Conservation (phyloP, 2,888 invertebrate genomes). For the Chironomus tentans region DNA sequence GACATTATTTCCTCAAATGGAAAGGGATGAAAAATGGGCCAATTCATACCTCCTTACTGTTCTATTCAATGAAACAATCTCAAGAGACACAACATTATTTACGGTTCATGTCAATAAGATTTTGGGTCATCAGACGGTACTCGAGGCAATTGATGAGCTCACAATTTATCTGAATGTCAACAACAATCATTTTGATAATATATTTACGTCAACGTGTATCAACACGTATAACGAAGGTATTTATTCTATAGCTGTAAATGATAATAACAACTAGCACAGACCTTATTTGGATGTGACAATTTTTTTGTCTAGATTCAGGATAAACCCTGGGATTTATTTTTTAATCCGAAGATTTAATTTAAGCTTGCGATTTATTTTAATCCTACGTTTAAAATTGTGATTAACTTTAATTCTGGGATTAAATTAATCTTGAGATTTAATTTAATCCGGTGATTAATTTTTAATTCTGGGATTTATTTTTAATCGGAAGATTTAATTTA, state of each 20-base stretch:
- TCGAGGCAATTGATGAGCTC: conserved; percentile 37
- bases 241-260: no score
- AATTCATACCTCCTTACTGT: conserved; percentile 42
- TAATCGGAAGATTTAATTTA: not conserved
- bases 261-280: no score
- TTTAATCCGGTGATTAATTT: no score
- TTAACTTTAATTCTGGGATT: no score
- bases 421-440: no score
- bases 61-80: conserved; percentile 44
- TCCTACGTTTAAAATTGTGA: no score
- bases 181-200: conserved; percentile 32
- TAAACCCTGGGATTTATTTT: no score
- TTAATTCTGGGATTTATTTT: no score
- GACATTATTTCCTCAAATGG: conserved; percentile 45
- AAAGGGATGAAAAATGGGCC: conserved; percentile 42
- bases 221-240: conserved; percentile 36
- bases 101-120: conserved; percentile 32
- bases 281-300: no score
- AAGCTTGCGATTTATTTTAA: no score
- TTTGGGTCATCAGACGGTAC: conserved; percentile 30
- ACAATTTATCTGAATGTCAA: conserved; percentile 34
- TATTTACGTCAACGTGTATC: conserved; percentile 33
- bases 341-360: not conserved
- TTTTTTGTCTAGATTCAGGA: no score
- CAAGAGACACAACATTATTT: conserved; percentile 38